phyloP scores from a whole-genome alignment of 2,113 vertebrate species.

The Atractosteus spatula region DNA sequence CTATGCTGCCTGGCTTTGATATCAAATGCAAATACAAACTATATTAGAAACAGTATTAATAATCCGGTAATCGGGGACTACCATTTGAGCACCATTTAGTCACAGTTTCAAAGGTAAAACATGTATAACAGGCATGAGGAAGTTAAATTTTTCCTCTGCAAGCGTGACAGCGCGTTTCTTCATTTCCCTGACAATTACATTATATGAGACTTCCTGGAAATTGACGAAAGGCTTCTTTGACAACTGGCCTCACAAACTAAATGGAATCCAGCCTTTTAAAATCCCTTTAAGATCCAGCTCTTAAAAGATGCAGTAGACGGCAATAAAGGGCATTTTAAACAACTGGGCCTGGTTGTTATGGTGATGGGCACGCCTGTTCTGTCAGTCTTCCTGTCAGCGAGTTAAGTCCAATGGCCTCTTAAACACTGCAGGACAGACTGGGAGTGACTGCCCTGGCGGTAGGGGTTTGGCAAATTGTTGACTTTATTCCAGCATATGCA shows the following conservation, averaged over 20 bases:
- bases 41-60: no score
- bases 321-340: slow-evolving; percentile 2
- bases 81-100: no score
- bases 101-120: no score
- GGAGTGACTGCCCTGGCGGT: neutral
- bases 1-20: no score
- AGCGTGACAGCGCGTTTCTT: neutral
- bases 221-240: neutral
- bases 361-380: neutral
- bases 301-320: neutral
- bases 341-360: neutral
- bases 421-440: neutral
- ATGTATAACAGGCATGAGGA: no score
- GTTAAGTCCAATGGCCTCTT: neutral
- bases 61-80: no score
- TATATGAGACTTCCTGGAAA: neutral
- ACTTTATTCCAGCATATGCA: neutral
- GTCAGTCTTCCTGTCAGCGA: neutral
- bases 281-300: neutral
- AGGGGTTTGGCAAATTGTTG: neutral
- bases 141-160: no score
- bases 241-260: neutral
- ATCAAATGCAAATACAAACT: no score
- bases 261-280: neutral
- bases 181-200: neutral